phyloP scores from a whole-genome alignment of 2,888 invertebrate genomes.

The Cheilosia soror region DNA sequence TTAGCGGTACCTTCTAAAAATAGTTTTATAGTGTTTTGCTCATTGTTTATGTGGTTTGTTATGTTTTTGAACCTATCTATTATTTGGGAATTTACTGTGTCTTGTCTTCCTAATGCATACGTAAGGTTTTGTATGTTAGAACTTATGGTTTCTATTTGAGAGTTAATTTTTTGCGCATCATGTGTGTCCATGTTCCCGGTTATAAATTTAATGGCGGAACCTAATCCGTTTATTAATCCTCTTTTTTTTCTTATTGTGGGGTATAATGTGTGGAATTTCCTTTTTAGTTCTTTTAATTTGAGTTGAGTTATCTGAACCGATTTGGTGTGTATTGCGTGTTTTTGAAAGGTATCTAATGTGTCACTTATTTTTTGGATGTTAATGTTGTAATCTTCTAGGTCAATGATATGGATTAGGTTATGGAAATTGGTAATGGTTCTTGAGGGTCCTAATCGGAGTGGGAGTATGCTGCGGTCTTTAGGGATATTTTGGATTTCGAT shows the following conservation, averaged over 20 bases:
- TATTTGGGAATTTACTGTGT: slow-evolving; percentile 36
- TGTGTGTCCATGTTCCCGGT: slow-evolving; percentile 40
- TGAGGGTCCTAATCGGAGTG: slow-evolving; percentile 30
- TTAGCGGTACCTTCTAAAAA: slow-evolving; percentile 40
- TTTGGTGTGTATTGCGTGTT: not conserved
- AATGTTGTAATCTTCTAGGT: slow-evolving; percentile 7
- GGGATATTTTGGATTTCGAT: slow-evolving; percentile 22
- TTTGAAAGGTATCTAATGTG: slow-evolving; percentile 1
- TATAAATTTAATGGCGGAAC: slow-evolving; percentile 25
- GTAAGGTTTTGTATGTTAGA: slow-evolving; percentile 3
- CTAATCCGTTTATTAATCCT: slow-evolving; percentile 24
- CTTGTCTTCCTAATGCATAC: slow-evolving; percentile 17
- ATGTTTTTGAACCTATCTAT: slow-evolving; percentile 59
- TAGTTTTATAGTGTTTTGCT: slow-evolving; percentile 37
- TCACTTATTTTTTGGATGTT: slow-evolving; percentile 13
- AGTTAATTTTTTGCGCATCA: slow-evolving; percentile 30
- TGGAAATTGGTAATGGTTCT: slow-evolving; percentile 21
- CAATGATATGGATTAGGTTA: slow-evolving; percentile 31
- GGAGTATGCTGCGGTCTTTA: slow-evolving; percentile 9
- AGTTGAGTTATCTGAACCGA: not conserved
- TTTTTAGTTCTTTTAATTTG: slow-evolving; percentile 28
- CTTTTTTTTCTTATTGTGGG: slow-evolving; percentile 19
- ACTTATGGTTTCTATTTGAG: too few species aligned
- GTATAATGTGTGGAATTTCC: slow-evolving; percentile 8
- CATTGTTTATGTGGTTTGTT: slow-evolving; percentile 45